Evolutionary conservation across 2,888 invertebrate genomes (phyloP).

Genomic region (Tipula confusa): DNA sequence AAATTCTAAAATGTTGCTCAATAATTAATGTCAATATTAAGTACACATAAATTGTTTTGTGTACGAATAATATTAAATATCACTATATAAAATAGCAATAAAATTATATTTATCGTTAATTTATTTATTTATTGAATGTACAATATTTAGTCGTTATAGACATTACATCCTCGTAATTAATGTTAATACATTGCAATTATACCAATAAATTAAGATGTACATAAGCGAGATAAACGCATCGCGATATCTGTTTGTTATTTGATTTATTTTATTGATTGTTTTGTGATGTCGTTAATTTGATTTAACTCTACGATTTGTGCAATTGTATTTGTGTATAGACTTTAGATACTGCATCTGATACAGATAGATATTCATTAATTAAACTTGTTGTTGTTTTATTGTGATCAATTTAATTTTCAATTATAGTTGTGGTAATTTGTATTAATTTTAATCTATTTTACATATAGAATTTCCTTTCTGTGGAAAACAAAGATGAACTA

Average conservation of each 20-base stretch:
- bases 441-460: not conserved
- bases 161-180: not conserved
- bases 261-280: not conserved
- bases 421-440: not conserved
- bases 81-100: not conserved
- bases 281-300: not conserved
- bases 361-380: not conserved
- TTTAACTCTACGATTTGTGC: not conserved
- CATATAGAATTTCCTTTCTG: not conserved
- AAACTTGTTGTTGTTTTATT: not conserved
- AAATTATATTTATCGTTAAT: not conserved
- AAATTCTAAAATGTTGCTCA: too few relatives aligned
- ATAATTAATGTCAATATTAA: too few relatives aligned
- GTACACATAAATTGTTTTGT: too few relatives aligned
- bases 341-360: too few relatives aligned
- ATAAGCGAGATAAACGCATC: not conserved
- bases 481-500: constrained; percentile 7
- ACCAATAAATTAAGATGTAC: not conserved
- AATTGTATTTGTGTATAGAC: not conserved
- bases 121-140: not conserved
- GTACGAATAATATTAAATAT: too few relatives aligned
- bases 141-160: not conserved
- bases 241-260: not conserved
- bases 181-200: constrained; percentile 9
- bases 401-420: constrained; percentile 13